A percentile compares a stretch with the other conserved stretches of the same genome.
These are phyloP conservation scores for Cyrtorhinus lividipennis DNA, from an alignment of 1,140 invertebrate species.

Conservation along the genomic window DNA sequence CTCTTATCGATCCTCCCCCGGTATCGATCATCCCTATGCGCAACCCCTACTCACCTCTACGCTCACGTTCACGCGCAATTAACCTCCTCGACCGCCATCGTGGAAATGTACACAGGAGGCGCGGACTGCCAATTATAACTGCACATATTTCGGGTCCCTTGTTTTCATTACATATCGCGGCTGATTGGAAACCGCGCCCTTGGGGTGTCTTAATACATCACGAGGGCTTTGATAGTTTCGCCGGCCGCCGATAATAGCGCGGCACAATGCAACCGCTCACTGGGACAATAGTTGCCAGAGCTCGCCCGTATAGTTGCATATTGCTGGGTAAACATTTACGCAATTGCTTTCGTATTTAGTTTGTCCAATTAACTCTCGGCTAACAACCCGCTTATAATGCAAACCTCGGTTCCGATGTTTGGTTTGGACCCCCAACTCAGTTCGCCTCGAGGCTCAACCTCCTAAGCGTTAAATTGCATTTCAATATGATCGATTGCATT, in stretches of 20 bases:
- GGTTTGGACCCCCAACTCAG: no score
- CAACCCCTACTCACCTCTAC: no score
- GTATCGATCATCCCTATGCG: no score
- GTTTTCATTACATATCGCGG: neutral
- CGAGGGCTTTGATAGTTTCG: neutral
- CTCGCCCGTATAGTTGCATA: neutral
- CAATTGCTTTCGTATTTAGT: neutral
- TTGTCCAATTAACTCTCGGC: neutral
- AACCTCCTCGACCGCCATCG: no score
- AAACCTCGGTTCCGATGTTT: neutral
- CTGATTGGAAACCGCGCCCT: neutral
- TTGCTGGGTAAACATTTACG: neutral
- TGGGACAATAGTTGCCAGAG: neutral
- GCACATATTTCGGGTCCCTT: no score
- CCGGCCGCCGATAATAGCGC: neutral
- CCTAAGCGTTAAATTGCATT: no score
- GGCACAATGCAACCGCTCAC: neutral
- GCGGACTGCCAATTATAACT: no score
- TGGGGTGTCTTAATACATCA: neutral
- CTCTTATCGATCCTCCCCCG: no score
- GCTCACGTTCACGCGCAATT: no score
- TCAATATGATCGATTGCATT: no score
- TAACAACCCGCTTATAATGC: neutral
- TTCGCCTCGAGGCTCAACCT: no score
- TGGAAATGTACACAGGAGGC: no score